Evolutionary conservation across 37 sponge, comb jelly and placozoan species (phyloP).

Genomic region (Oopsacas minuta): DNA sequence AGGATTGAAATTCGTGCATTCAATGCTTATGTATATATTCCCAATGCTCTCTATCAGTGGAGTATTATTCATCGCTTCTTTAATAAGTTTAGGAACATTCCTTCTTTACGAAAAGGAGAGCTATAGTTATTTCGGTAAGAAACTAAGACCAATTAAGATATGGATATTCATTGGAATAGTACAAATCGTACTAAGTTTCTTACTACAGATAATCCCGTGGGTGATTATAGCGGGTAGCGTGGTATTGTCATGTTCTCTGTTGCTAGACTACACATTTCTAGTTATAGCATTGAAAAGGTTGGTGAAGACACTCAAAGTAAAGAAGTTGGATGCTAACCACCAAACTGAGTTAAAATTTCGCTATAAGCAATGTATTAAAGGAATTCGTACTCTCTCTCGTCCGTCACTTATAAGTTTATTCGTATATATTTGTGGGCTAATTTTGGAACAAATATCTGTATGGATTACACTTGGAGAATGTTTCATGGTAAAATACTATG

Average conservation of each 20-base stretch:
- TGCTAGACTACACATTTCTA: not conserved
- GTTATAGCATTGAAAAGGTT: not conserved
- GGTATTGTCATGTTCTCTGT: not conserved
- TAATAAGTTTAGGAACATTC: not conserved
- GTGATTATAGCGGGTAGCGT: not conserved
- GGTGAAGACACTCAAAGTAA: not conserved
- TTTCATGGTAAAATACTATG: not conserved
- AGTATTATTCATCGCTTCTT: not conserved
- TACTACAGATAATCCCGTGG: not conserved
- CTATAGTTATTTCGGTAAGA: slow-evolving; percentile 1
- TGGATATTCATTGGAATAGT: not conserved
- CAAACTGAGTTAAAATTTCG: not conserved
- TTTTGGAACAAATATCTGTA: not conserved
- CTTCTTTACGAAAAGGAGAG: not conserved
- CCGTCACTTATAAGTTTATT: not conserved
- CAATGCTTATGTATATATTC: not conserved
- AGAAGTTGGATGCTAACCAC: not conserved
- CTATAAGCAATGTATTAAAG: not conserved
- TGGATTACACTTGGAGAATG: not conserved
- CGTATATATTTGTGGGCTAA: not conserved
- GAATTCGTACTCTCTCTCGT: not conserved
- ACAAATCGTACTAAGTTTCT: not conserved
- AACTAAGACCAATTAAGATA: not conserved
- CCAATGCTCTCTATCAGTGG: not conserved
- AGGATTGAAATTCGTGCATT: not conserved